Conservation (phyloP, 2,113 vertebrate genomes). For the Phycodurus eques region DNA sequence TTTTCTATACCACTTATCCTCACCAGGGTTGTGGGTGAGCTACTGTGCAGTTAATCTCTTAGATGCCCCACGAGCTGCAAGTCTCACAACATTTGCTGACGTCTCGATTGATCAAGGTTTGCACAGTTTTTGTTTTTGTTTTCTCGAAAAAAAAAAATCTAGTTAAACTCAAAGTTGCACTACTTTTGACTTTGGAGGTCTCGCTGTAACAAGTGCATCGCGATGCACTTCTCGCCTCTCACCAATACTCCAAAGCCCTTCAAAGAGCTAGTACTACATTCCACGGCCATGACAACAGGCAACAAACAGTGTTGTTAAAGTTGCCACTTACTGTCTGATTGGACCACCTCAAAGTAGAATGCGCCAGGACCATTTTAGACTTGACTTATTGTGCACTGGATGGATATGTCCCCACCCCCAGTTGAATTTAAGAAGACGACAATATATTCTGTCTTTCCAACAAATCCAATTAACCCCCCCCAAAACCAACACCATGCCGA, state of each 20-base stretch:
- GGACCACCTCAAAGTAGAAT: not conserved
- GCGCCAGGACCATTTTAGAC: not conserved
- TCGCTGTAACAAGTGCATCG: constrained; percentile 18
- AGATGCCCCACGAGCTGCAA: not conserved
- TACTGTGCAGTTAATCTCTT: not conserved
- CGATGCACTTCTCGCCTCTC: constrained; percentile 22
- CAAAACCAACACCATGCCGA: not conserved
- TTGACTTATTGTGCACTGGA: not conserved
- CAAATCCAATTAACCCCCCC: not conserved
- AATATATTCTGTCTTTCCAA: not conserved
- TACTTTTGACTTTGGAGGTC: not conserved
- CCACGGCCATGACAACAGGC: constrained; percentile 55
- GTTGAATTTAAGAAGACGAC: not conserved
- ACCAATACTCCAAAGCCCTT: constrained; percentile 35
- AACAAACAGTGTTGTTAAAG: constrained; percentile 26
- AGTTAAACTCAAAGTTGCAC: not conserved
- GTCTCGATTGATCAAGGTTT: no score
- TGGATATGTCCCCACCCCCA: not conserved
- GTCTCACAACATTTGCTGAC: no score
- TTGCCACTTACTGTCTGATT: constrained; percentile 34
- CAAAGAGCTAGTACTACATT: constrained; percentile 55
- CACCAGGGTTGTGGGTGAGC: no score
- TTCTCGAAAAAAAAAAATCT: not conserved
- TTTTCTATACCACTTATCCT: no score
- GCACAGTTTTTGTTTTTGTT: not conserved